Percentiles rank a stretch among this genome's conserved stretches.
Conservation (phyloP, 2,888 invertebrate species). For the Luperina testacea region DNA sequence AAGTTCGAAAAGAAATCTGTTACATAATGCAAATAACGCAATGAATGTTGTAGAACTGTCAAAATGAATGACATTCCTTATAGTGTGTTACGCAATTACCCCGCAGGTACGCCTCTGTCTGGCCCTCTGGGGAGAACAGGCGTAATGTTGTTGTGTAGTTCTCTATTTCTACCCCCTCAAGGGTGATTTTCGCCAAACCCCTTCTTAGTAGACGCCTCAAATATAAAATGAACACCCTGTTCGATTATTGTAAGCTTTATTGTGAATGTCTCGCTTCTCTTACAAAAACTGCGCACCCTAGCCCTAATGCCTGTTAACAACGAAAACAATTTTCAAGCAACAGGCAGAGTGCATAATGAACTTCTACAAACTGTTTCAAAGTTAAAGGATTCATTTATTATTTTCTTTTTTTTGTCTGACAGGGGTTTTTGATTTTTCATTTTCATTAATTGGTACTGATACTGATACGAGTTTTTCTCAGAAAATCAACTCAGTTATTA, state of each 20-base stretch:
- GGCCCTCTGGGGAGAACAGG: neutral
- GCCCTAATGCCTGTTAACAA: constrained; percentile 31
- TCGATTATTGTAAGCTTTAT: neutral
- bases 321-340: constrained; percentile 67
- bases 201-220: neutral
- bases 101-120: neutral
- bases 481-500: neutral
- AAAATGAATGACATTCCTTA: neutral
- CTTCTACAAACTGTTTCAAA: constrained; percentile 32
- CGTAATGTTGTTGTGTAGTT: neutral
- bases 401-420: neutral
- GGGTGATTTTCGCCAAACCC: no score
- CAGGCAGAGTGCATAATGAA: constrained; percentile 65
- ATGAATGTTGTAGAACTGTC: neutral
- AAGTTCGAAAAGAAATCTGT: no score
- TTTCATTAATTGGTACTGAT: neutral
- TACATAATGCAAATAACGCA: neutral
- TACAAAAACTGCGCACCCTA: constrained; percentile 32
- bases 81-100: neutral
- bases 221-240: neutral
- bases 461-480: no score
- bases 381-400: constrained; percentile 9
- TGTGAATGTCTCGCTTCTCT: neutral
- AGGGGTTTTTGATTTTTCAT: neutral
- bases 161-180: neutral